A percentile compares a stretch with the other conserved stretches of the same genome.
Evolutionary conservation across 1,140 invertebrate genomes (phyloP).

Genomic region (Drosophila mayri): DNA sequence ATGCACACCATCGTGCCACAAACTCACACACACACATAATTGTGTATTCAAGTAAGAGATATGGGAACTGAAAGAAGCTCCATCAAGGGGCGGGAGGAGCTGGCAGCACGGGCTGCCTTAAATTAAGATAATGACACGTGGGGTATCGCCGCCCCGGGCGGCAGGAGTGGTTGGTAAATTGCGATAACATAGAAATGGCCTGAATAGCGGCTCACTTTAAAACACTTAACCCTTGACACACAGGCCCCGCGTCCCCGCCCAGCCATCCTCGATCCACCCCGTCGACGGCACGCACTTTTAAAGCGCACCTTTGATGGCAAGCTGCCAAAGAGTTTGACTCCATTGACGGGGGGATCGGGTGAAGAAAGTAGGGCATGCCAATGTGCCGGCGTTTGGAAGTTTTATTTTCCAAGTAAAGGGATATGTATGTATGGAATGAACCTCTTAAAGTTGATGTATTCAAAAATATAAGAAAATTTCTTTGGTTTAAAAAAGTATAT

Average conservation of each 20-base stretch:
- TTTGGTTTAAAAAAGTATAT: too few relatives aligned
- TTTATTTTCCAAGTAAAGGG: conserved; percentile 38
- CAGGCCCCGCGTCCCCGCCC: not conserved
- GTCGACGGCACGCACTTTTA: conserved; percentile 66
- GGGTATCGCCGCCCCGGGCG: conserved; percentile 50
- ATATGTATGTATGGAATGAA: not conserved
- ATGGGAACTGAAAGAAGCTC: conserved; percentile 74
- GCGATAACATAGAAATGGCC: conserved; percentile 72
- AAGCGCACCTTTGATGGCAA: conserved; percentile 71
- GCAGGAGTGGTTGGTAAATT: conserved; percentile 70
- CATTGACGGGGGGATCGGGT: conserved; percentile 18
- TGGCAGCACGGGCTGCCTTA: conserved; percentile 50
- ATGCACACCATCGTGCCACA: conserved; percentile 9
- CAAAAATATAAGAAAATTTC: too few relatives aligned
- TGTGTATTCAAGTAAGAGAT: conserved; percentile 81
- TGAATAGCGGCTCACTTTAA: conserved; percentile 63
- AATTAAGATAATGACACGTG: conserved; percentile 82
- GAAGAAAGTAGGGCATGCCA: conserved; percentile 49
- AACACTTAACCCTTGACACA: conserved; percentile 77
- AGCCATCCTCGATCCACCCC: not conserved
- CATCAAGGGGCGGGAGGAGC: conserved; percentile 27
- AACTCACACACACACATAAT: conserved; percentile 70
- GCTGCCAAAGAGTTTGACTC: conserved; percentile 63
- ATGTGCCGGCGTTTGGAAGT: conserved; percentile 45
- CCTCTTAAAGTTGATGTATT: not conserved